Percentiles rank a stretch among this genome's conserved stretches.
Conservation (phyloP, 2,888 invertebrate species). For the Cephus sareptanus region DNA sequence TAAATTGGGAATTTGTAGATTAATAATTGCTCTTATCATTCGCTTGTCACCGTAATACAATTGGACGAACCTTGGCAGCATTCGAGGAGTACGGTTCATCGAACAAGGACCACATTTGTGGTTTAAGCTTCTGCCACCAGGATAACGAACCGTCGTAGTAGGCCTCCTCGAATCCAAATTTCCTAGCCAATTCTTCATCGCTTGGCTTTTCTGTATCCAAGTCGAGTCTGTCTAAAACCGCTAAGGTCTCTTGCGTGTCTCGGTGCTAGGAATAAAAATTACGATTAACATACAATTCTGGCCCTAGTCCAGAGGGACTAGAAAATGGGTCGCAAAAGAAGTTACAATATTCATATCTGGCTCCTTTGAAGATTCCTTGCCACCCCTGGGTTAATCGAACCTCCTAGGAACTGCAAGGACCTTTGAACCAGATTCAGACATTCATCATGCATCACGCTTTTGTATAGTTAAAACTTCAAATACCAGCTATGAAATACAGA, state of each 20-base stretch:
- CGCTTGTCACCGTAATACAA: neutral
- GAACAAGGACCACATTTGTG: constrained; percentile 98
- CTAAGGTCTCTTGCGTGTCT: constrained; percentile 98
- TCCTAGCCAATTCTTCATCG: constrained; percentile 96
- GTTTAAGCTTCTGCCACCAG: constrained; percentile 98
- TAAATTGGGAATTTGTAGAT: neutral
- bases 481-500: neutral
- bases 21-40: neutral
- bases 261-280: constrained; percentile 77
- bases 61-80: constrained; percentile 87
- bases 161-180: constrained; percentile 96
- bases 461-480: neutral
- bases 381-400: neutral
- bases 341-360: neutral
- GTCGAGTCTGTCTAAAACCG: constrained; percentile 96
- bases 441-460: neutral
- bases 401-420: neutral
- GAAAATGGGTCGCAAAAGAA: neutral
- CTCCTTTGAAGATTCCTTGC: neutral
- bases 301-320: neutral
- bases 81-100: constrained; percentile 99
- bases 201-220: constrained; percentile 98
- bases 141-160: constrained; percentile 90
- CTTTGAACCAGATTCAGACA: neutral
- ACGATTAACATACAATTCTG: constrained; percentile 1